A percentile compares a stretch with the other conserved stretches of the same genome.
Evolutionary conservation across 2,113 vertebrate species (phyloP).

Genomic region (Clupea harengus): DNA sequence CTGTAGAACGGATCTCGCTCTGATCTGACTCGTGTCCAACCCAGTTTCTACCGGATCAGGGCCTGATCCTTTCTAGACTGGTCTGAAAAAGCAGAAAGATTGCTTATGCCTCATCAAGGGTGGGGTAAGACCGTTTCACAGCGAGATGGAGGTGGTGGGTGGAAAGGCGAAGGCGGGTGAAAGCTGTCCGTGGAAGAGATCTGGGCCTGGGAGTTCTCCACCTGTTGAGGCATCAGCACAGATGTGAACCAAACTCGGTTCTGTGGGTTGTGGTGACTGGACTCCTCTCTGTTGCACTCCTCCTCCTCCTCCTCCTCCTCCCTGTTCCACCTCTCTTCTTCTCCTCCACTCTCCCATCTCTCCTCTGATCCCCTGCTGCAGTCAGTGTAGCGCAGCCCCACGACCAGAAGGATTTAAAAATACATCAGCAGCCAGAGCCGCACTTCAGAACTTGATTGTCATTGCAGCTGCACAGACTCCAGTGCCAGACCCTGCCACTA

Average conservation of each 20-base stretch:
- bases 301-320: neutral
- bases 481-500: neutral
- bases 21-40: neutral
- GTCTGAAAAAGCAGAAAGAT: neutral
- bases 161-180: neutral
- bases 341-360: neutral
- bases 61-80: neutral
- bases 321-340: neutral
- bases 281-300: neutral
- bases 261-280: neutral
- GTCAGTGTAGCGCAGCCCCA: neutral
- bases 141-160: neutral
- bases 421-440: neutral
- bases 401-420: conserved; percentile 10
- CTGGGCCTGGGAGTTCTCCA: neutral
- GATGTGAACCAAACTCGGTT: neutral
- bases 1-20: neutral
- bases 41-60: neutral
- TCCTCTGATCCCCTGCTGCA: neutral
- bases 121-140: neutral
- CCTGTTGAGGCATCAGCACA: neutral
- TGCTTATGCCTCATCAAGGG: neutral
- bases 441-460: neutral
- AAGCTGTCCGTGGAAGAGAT: neutral
- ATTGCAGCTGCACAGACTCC: neutral